These are phyloP conservation scores for Planiliza haematocheilus DNA, from an alignment of 2,113 vertebrate genomes.

Conservation along the genomic window DNA sequence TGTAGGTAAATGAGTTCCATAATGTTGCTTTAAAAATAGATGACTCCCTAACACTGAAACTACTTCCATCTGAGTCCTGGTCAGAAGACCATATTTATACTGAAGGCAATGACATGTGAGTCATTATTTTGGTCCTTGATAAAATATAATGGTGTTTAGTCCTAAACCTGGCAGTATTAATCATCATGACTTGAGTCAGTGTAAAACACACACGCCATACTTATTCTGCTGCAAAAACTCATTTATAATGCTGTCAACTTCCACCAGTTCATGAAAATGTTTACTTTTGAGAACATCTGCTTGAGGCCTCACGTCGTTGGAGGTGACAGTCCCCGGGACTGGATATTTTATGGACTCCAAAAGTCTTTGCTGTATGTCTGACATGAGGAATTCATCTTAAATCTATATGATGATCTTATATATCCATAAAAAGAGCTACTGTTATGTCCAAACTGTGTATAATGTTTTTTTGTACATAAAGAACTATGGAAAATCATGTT, in stretches of 20 bases:
- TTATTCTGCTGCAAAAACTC: not conserved
- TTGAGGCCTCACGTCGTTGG: constrained; percentile 6
- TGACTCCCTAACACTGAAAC: not conserved
- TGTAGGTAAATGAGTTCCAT: too few relatives aligned
- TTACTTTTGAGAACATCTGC: constrained; percentile 34
- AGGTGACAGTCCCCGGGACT: too few relatives aligned
- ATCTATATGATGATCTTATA: constrained; percentile 33
- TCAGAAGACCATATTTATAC: not conserved
- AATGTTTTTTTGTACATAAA: constrained; percentile 76
- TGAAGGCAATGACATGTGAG: not conserved
- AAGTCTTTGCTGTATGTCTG: not conserved
- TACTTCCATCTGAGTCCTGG: not conserved
- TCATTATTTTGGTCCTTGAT: not conserved
- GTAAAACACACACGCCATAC: not conserved
- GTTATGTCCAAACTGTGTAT: constrained; percentile 54
- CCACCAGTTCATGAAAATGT: constrained; percentile 29
- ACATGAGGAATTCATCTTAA: constrained; percentile 28
- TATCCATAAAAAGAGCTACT: constrained; percentile 39
- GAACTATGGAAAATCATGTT: constrained; percentile 11
- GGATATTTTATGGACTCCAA: constrained; percentile 9
- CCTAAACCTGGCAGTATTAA: constrained; percentile 27
- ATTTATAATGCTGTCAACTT: not conserved
- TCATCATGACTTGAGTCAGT: not conserved
- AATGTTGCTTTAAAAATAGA: not conserved
- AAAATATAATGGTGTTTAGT: not conserved